phyloP scores from a whole-genome alignment of 2,797 vertebrate species.

The Poecilia wingei region DNA sequence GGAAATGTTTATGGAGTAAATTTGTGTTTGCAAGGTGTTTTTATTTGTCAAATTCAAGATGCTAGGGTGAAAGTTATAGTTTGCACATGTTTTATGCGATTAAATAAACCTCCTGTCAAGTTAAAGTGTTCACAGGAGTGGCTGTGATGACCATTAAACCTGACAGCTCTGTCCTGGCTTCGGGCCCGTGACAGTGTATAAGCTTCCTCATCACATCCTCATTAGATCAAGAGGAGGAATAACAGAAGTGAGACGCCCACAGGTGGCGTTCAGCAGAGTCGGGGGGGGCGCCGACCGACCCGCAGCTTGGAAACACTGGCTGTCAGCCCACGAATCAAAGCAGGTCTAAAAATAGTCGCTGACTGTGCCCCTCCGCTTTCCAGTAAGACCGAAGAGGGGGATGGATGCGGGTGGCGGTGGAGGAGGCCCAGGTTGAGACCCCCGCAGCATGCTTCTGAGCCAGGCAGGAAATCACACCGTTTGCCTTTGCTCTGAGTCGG shows the following conservation, averaged over 20 bases:
- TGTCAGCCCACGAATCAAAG: constrained; percentile 64
- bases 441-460: constrained; percentile 46
- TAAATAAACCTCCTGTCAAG: constrained; percentile 12
- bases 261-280: constrained; percentile 51
- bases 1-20: background rate
- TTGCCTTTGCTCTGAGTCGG: constrained; percentile 73
- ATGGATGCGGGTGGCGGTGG: background rate
- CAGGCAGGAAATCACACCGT: constrained; percentile 69
- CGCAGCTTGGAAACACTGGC: constrained; percentile 55
- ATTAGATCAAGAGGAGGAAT: background rate
- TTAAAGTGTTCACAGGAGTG: constrained; percentile 6
- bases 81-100: background rate
- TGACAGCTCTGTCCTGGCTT: constrained; percentile 25
- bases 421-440: constrained; percentile 6
- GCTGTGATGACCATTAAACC: constrained; percentile 21
- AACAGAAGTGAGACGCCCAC: constrained; percentile 19
- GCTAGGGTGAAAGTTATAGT: background rate
- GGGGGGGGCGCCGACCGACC: constrained; percentile 18
- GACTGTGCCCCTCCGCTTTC: constrained; percentile 39
- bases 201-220: constrained; percentile 17
- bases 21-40: background rate
- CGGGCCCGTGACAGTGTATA: constrained; percentile 17
- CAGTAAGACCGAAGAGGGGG: constrained; percentile 20
- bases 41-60: background rate
- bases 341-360: constrained; percentile 64